Base-by-base conservation (phyloP, 2,113 vertebrate species). In the Elephas maximus region DNA sequence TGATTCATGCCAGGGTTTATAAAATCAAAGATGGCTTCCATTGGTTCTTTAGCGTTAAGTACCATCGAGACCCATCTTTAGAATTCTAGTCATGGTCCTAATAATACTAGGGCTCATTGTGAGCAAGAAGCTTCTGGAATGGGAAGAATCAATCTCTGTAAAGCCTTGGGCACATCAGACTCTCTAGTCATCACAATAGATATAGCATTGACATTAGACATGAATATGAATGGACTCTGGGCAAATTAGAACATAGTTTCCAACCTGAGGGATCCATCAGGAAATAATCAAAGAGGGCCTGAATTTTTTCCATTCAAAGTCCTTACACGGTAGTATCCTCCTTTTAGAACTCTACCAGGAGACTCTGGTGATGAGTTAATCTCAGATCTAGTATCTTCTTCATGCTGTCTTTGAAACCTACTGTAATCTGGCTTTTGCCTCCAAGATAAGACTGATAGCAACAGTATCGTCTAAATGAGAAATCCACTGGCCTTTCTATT, bases 21-120 rank as follows among this genome's bases (percentile, higher is more conserved):
- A 60, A 90, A 84, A 90, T 51, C 41, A 96, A 94, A 93, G 87
- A 44, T 76, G 12, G 37, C 37, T 96, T 87, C 37, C 37, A 51
- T 37, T 45, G 2, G 18, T 73, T 77, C 81, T 96, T 33, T 11
- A 82, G 83, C 96, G 71, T 74, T 62, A 95, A 65, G 21, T 79
- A 79, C 15, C 37, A 0, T 83, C 26, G 63, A 95, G 41, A 80
- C 14, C 6, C 28, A 86, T 5, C 6, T 79, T 67, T 89, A 37
- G 33, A 60, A 2, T 82, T 81, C 21, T 87, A 6, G 7, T 53
- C 14, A 26, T 44, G 24, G 67, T 44, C 9, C 26, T 37, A 63
- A 28, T 83, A 90, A 80, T 83, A 82, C 14, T 20, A 69, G 28
- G 23, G n/a, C 15, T 77, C 33, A 33, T 62, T n/a, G 28, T 95